Evolutionary conservation across 2,888 invertebrate genomes (phyloP).

Genomic region (Himalopsyche japonica): DNA sequence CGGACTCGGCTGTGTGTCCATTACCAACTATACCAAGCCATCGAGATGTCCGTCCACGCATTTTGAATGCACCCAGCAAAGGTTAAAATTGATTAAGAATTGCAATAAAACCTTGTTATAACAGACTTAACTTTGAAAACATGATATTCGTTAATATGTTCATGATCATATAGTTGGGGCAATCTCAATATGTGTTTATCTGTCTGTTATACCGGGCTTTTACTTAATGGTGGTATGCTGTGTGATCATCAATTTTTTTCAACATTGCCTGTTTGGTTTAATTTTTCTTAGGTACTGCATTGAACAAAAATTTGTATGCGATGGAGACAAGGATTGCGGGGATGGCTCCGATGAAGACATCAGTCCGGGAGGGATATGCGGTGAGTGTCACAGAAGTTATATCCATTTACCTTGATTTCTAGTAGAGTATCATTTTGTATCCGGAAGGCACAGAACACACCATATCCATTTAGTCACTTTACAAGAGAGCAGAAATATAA

Average conservation of each 20-base stretch:
- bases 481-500: no score
- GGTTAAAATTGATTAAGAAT: conserved; percentile 5
- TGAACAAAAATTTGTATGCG: conserved; percentile 69
- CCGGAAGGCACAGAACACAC: no score
- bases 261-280: neutral
- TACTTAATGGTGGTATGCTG: neutral
- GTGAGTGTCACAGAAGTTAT: conserved; percentile 44
- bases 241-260: neutral
- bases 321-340: conserved; percentile 74
- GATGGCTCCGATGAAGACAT: conserved; percentile 76
- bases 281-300: conserved; percentile 64
- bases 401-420: no score
- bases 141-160: no score
- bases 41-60: conserved; percentile 47
- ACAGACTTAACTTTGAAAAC: no score
- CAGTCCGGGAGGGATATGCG: conserved; percentile 64
- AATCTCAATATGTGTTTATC: no score
- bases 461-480: no score
- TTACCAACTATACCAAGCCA: conserved; percentile 49
- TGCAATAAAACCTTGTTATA: neutral
- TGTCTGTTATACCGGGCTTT: neutral
- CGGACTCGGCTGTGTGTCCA: conserved; percentile 52
- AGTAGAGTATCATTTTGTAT: no score
- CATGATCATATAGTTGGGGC: no score
- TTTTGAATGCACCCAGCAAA: conserved; percentile 47